Evolutionary conservation across 1,140 invertebrate genomes (phyloP).

Genomic region (Nomia melanderi): DNA sequence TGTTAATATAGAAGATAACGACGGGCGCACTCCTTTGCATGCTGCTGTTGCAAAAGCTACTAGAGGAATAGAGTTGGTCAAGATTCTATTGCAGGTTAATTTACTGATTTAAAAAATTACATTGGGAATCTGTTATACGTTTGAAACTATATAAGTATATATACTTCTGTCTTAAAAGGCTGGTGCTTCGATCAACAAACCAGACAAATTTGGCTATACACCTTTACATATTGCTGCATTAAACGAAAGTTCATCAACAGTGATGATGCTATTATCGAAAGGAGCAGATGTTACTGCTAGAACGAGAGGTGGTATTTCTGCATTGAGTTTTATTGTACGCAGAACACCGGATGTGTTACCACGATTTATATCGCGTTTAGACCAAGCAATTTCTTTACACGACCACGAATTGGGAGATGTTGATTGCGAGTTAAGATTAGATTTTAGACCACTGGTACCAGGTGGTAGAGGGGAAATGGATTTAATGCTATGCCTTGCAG

Average conservation of each 20-base stretch:
- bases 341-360: slow-evolving; percentile 90
- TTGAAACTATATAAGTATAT: not conserved
- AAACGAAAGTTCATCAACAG: slow-evolving; percentile 90
- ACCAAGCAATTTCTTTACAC: slow-evolving; percentile 88
- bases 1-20: slow-evolving; percentile 84
- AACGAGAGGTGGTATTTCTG: slow-evolving; percentile 90
- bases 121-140: not conserved
- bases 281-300: slow-evolving; percentile 91
- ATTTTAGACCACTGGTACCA: slow-evolving; percentile 87
- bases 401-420: slow-evolving; percentile 91
- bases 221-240: slow-evolving; percentile 91
- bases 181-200: slow-evolving; percentile 89
- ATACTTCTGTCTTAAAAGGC: slow-evolving; percentile 68
- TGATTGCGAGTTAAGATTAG: slow-evolving; percentile 90
- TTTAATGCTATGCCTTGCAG: slow-evolving; percentile 87
- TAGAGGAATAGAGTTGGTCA: slow-evolving; percentile 86
- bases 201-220: slow-evolving; percentile 90
- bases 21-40: slow-evolving; percentile 89
- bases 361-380: slow-evolving; percentile 86
- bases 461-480: slow-evolving; percentile 86
- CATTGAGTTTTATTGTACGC: slow-evolving; percentile 89
- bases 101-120: slow-evolving; percentile 6
- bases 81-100: slow-evolving; percentile 80
- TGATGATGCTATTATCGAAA: slow-evolving; percentile 87
- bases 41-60: slow-evolving; percentile 89